phyloP scores from a whole-genome alignment of 2,113 vertebrate species.

The Sialia sialis region DNA sequence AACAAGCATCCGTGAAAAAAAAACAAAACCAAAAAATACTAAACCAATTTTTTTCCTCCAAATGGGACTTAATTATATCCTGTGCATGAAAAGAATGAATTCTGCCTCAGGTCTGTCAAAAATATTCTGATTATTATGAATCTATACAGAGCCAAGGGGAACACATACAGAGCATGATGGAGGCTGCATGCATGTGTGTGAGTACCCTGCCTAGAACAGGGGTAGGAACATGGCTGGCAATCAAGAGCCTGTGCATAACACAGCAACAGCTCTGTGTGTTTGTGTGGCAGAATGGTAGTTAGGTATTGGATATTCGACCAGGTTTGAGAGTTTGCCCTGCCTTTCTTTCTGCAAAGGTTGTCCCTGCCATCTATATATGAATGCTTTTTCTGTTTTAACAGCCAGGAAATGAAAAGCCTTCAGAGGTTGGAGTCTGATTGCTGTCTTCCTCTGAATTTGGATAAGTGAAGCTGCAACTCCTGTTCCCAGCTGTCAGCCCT shows the following conservation, averaged over 20 bases:
- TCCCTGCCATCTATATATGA: background rate
- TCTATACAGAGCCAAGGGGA: background rate
- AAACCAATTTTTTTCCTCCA: background rate
- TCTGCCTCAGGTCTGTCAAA: background rate
- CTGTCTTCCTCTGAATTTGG: background rate
- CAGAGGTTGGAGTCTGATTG: background rate
- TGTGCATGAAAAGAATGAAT: background rate
- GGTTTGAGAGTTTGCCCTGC: background rate
- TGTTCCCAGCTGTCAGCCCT: background rate
- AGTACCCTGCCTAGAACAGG: background rate
- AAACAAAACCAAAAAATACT: background rate
- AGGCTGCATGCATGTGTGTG: background rate
- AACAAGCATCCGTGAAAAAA: background rate
- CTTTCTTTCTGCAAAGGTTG: background rate
- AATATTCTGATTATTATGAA: background rate
- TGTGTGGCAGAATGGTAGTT: background rate
- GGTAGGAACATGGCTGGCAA: background rate
- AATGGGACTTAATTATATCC: background rate
- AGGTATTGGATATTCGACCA: background rate
- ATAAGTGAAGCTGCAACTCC: background rate
- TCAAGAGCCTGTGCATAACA: background rate
- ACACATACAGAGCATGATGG: background rate
- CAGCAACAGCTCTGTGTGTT: background rate
- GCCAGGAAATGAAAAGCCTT: background rate
- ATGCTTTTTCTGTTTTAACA: background rate